Evolutionary conservation across 1,140 invertebrate genomes (phyloP).

Genomic region (Dysdera silvatica): DNA sequence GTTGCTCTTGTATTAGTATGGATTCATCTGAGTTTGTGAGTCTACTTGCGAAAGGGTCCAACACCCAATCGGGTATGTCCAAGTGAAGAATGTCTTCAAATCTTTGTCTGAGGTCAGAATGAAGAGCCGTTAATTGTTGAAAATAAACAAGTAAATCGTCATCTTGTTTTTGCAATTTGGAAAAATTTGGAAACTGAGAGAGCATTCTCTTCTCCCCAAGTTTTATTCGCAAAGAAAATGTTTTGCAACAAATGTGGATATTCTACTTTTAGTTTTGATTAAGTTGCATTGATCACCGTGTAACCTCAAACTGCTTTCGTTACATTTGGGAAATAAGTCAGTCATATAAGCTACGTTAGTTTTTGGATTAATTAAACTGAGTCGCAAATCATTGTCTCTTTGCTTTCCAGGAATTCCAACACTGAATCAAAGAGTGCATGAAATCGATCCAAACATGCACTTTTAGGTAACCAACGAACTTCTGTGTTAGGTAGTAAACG

Average conservation of each 20-base stretch:
- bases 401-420: constrained; percentile 1
- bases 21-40: constrained; percentile 2
- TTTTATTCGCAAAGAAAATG: constrained; percentile 18
- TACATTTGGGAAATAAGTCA: constrained; percentile 31
- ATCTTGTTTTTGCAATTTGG: constrained; percentile 12
- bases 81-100: constrained; percentile 28
- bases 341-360: constrained; percentile 29
- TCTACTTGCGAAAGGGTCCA: constrained; percentile 11
- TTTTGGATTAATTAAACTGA: constrained; percentile 9
- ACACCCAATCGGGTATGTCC: constrained; percentile 27
- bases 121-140: constrained; percentile 19
- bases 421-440: not conserved
- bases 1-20: not conserved
- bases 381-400: constrained; percentile 9
- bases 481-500: not conserved
- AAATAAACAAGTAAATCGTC: too few species aligned
- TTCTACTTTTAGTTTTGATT: constrained; percentile 27
- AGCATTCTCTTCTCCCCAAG: not conserved
- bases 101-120: constrained; percentile 3
- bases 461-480: not conserved
- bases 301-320: constrained; percentile 31
- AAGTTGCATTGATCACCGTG: constrained; percentile 29
- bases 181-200: constrained; percentile 24
- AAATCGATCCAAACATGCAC: constrained; percentile 3
- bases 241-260: constrained; percentile 26